Evolutionary conservation across 2,888 invertebrate species (phyloP).

Genomic region (Liposcelis brunnea): DNA sequence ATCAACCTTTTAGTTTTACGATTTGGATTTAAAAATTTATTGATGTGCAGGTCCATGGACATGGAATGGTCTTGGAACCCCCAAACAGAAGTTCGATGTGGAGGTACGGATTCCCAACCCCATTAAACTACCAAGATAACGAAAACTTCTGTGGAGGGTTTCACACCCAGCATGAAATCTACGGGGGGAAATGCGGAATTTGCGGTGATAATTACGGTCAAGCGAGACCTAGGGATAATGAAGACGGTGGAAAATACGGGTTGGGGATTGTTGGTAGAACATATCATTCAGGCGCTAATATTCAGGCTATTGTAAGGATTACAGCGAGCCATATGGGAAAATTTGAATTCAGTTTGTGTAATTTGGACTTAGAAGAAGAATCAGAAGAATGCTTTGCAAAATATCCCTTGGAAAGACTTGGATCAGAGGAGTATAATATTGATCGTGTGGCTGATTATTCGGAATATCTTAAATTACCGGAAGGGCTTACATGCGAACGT

Average conservation of each 20-base stretch:
- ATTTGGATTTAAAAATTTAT: background rate
- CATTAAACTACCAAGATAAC: constrained; percentile 17
- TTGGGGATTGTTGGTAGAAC: constrained; percentile 29
- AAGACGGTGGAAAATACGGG: constrained; percentile 30
- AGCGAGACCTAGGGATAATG: constrained; percentile 25
- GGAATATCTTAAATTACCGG: constrained; percentile 21
- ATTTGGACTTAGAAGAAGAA: constrained; percentile 18
- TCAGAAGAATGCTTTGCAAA: constrained; percentile 21
- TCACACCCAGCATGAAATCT: background rate
- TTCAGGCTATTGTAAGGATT: constrained; percentile 22
- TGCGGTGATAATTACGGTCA: constrained; percentile 26
- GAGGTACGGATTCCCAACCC: constrained; percentile 6
- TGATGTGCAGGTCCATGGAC: background rate
- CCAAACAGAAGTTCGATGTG: constrained; percentile 6
- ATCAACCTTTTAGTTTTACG: no score
- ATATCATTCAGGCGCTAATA: constrained; percentile 23
- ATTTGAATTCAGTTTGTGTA: constrained; percentile 21
- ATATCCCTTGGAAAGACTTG: constrained; percentile 14
- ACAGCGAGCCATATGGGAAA: constrained; percentile 27
- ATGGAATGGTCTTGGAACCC: constrained; percentile 4
- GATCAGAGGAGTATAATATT: constrained; percentile 18
- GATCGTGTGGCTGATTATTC: constrained; percentile 15
- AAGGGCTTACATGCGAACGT: constrained; percentile 21
- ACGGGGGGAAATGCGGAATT: constrained; percentile 24
- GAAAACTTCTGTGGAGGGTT: constrained; percentile 18